These are phyloP conservation scores for Puma concolor DNA, from an alignment of 2,113 vertebrate species.

Conservation along the genomic window DNA sequence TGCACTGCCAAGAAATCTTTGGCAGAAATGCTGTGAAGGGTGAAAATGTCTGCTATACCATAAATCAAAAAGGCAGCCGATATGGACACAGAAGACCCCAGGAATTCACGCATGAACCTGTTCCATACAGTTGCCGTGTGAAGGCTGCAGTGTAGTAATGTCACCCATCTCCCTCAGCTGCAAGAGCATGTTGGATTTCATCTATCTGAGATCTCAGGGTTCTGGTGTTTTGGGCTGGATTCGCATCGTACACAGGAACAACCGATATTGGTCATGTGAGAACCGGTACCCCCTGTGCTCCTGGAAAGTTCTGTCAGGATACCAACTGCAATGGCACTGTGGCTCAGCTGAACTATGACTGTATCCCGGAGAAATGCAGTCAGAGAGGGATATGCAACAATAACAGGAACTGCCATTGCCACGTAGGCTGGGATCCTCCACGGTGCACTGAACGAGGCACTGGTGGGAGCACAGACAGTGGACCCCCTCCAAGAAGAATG, in stretches of 20 bases:
- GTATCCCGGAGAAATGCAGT: conserved; percentile 51
- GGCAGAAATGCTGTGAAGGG: conserved; percentile 64
- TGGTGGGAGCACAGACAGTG: background rate
- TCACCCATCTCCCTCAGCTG: conserved; percentile 60
- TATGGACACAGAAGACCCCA: conserved; percentile 65
- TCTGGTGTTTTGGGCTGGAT: conserved; percentile 76
- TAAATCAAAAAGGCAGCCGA: conserved; percentile 64
- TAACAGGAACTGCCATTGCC: conserved; percentile 76
- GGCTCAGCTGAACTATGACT: conserved; percentile 50
- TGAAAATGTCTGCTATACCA: conserved; percentile 65
- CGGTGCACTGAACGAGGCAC: conserved; percentile 61
- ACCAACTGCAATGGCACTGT: background rate
- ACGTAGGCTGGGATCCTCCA: conserved; percentile 79
- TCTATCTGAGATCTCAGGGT: conserved; percentile 53
- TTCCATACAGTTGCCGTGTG: background rate
- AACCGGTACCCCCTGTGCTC: conserved; percentile 60
- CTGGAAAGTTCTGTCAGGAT: conserved; percentile 56
- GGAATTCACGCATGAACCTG: background rate
- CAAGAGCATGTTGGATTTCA: conserved; percentile 66
- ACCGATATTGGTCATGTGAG: conserved; percentile 71
- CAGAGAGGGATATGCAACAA: conserved; percentile 82
- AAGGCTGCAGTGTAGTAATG: conserved; percentile 79
- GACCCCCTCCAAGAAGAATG: background rate
- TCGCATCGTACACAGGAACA: background rate
- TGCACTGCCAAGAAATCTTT: conserved; percentile 84